These are phyloP conservation scores for Heliconius nattereri DNA, from an alignment of 1,140 invertebrate species.

Conservation along the genomic window DNA sequence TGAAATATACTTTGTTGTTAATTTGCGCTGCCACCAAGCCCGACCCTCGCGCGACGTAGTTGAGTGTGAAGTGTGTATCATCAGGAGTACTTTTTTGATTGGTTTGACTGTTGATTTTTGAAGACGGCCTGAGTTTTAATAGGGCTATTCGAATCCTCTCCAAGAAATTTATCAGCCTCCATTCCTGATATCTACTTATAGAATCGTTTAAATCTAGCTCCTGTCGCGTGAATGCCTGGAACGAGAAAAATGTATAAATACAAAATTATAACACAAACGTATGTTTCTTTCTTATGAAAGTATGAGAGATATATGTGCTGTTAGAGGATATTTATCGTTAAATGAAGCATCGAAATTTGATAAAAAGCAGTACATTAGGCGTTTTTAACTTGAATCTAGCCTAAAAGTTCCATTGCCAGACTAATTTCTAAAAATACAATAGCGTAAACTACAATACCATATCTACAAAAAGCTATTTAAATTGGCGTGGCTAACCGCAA, in stretches of 20 bases:
- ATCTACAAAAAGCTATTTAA: slow-evolving; percentile 14
- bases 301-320: neutral
- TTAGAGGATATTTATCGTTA: neutral
- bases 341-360: neutral
- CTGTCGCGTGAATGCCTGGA: slow-evolving; percentile 81
- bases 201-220: slow-evolving; percentile 75
- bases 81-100: slow-evolving; percentile 58
- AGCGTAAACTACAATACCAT: slow-evolving; percentile 5
- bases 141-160: slow-evolving; percentile 74
- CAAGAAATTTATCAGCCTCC: slow-evolving; percentile 79
- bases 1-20: slow-evolving; percentile 77
- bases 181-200: slow-evolving; percentile 79
- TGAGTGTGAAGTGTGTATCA: slow-evolving; percentile 69
- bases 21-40: slow-evolving; percentile 81
- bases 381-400: neutral
- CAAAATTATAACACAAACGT: neutral
- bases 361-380: neutral
- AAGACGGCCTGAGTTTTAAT: slow-evolving; percentile 67
- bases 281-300: neutral
- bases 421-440: slow-evolving; percentile 10
- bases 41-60: slow-evolving; percentile 82
- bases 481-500: slow-evolving; percentile 15
- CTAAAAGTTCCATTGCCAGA: neutral
- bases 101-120: slow-evolving; percentile 40
- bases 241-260: neutral